Conservation (phyloP, 2,113 vertebrate genomes). For the Brachyhypopomus occidentalis region DNA sequence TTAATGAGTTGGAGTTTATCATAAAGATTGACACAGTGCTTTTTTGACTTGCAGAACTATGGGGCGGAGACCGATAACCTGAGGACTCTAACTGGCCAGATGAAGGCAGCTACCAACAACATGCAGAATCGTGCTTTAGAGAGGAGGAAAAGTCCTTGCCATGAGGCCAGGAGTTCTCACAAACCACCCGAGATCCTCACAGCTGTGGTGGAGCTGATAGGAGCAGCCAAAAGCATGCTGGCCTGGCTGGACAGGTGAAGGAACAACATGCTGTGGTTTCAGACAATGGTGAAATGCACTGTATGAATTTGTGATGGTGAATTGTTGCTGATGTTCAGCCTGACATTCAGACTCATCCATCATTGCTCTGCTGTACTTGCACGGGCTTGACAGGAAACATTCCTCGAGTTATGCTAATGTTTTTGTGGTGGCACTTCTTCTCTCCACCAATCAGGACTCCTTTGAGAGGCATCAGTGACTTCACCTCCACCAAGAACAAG, state of each 20-base stretch:
- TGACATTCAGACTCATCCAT: background rate
- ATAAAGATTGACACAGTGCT: background rate
- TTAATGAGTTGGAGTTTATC: slow-evolving; percentile 24
- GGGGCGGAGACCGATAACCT: slow-evolving; percentile 92
- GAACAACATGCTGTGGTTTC: slow-evolving; percentile 8
- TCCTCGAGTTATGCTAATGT: background rate
- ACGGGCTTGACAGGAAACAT: slow-evolving; percentile 31
- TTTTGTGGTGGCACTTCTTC: slow-evolving; percentile 13
- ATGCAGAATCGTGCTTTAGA: slow-evolving; percentile 83
- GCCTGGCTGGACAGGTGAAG: slow-evolving; percentile 90
- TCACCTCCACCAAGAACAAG: slow-evolving; percentile 87
- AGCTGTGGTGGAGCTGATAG: slow-evolving; percentile 92
- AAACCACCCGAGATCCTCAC: slow-evolving; percentile 92
- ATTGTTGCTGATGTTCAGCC: background rate
- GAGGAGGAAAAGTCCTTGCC: slow-evolving; percentile 80
- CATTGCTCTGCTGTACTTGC: background rate
- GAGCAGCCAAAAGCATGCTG: slow-evolving; percentile 88
- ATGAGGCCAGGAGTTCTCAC: slow-evolving; percentile 78
- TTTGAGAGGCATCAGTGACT: slow-evolving; percentile 85
- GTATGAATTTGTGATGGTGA: slow-evolving; percentile 6
- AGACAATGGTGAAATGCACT: slow-evolving; percentile 24
- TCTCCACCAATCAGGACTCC: slow-evolving; percentile 79
- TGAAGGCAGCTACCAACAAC: slow-evolving; percentile 81
- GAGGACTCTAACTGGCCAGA: slow-evolving; percentile 86
- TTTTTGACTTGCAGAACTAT: slow-evolving; percentile 79